phyloP scores from a whole-genome alignment of 2,797 vertebrate species.

The Gymnothorax reevesii region DNA sequence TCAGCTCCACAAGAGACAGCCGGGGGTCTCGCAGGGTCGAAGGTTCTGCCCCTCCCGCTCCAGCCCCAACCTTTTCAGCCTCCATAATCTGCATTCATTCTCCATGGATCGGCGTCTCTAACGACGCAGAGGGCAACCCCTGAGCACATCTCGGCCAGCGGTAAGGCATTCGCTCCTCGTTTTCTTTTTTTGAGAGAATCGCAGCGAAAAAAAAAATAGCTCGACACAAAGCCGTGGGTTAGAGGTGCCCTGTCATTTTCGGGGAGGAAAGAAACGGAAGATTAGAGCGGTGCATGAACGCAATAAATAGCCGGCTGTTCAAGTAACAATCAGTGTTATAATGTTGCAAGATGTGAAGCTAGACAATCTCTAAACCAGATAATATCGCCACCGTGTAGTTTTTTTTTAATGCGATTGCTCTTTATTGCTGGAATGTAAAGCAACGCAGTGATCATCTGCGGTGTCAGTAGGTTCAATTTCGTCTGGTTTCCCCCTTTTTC shows the following conservation, averaged over 20 bases:
- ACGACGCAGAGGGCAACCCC: conserved; percentile 81
- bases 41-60: conserved; percentile 87
- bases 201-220: conserved; percentile 48
- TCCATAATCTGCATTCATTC: conserved; percentile 59
- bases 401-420: conserved; percentile 36
- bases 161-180: conserved; percentile 78
- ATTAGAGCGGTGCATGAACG: conserved; percentile 68
- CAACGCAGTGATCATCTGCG: conserved; percentile 50
- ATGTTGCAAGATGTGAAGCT: conserved; percentile 48
- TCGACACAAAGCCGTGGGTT: conserved; percentile 90
- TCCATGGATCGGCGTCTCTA: conserved; percentile 81
- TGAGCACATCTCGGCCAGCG: conserved; percentile 71
- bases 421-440: conserved; percentile 43
- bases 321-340: not conserved
- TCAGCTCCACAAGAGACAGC: conserved; percentile 71
- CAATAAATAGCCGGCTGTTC: conserved; percentile 30
- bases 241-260: conserved; percentile 87
- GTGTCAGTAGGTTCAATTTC: conserved; percentile 64
- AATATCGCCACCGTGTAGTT: conserved; percentile 55
- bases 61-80: conserved; percentile 66
- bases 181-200: conserved; percentile 66
- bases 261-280: conserved; percentile 67
- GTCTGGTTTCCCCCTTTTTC: conserved; percentile 43
- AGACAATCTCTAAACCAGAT: conserved; percentile 22
- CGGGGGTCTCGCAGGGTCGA: conserved; percentile 86